Evolutionary conservation across 1,140 invertebrate species (phyloP), one percentile per base, ranked within the genome.

Genomic region (Delia radicum): DNA sequence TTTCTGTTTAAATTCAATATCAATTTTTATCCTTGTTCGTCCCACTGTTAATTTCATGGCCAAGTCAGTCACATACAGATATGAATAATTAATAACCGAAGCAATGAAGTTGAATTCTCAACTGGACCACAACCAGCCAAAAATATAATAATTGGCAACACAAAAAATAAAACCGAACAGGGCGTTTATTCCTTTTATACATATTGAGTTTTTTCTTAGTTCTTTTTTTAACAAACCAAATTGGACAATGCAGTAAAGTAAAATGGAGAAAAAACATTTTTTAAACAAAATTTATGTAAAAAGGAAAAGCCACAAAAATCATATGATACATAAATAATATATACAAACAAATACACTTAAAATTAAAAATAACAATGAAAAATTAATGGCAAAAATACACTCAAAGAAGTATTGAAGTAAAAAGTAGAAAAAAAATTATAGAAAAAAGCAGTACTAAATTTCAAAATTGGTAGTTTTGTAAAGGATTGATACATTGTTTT

Each of bases 21-120:
- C n/a, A n/a, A n/a, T n/a, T n/a, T n/a, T n/a, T n/a, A n/a, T 5
- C 0, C 24, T 13, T n/a, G 12, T n/a, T 48, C 2, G 18, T 27
- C 1, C 62, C n/a, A 67, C 61, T 33, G 24, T 73, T 24, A 13
- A 21, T 72, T 37, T 21, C 69, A 46, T 42, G 27, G 63, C 33
- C 33, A 55, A 73, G 24, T 28, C 72, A 29, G 33, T 61, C 69
- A 75, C 31, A 75, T 75, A 62, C 69, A 73, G 26, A 65, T 74
- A 76, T 76, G 62, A 76, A 76, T 76, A 73, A 76, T 76, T 76
- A 76, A 76, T 76, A 76, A 74, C 72, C 72, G 75, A 76, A 74
- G 75, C 75, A 76, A 76, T 76, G 75, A 74, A 76, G 75, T 76
- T 76, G 72, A 76, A 76, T 74, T 74, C 72, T 71, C 72, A 67